Evolutionary conservation across 2,113 vertebrate genomes (phyloP), one percentile per base, ranked within the genome.

Genomic region (Neodontobutis hainanensis): DNA sequence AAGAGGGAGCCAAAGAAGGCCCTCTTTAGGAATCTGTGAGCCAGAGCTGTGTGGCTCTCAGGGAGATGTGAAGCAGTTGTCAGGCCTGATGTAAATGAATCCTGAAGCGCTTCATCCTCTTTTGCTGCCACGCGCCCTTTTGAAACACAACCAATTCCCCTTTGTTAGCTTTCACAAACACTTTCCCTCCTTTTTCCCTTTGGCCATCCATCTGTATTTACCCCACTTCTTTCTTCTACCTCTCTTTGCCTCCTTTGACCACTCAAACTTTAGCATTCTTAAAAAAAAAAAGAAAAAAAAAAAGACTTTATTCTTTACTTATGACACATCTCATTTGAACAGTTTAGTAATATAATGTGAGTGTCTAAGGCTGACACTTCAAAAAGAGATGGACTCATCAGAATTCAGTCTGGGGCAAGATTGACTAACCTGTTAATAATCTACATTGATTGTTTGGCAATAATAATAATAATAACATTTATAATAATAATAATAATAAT

Each of bases 71-170:
- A 93, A 87, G 89, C 83, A 64, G 75, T 90, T 92, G 91, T 93
- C 91, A 92, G 89, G 88, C 53, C 88, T 93, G 92, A 94, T 93
- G 92, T 92, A 93, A 93, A 94, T 94, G 85, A 92, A 92, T 90
- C 89, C 88, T 92, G 92, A 93, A 92, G 86, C 78, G 69, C 88
- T 91, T 93, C 90, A 90, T 92, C 89, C 90, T 89, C 86, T 85
- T 92, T 88, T 89, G 90, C 82, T 11, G 71, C 87, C 83, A 81
- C 78, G 73, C 77, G 77, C 68, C 75, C 86, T 89, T 90, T 90
- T 92, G 86, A 93, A 91, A 90, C 73, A 68, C 75, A 77, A 76
- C 84, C 79, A 83, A 81, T 65, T 83, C 76, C 77, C 74, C 80
- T 88, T 92, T 92, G 90, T 90, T 89, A 85, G 78, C 85, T 81